Evolutionary conservation across 2,797 vertebrate species (phyloP).

Genomic region (Dryobates pubescens): DNA sequence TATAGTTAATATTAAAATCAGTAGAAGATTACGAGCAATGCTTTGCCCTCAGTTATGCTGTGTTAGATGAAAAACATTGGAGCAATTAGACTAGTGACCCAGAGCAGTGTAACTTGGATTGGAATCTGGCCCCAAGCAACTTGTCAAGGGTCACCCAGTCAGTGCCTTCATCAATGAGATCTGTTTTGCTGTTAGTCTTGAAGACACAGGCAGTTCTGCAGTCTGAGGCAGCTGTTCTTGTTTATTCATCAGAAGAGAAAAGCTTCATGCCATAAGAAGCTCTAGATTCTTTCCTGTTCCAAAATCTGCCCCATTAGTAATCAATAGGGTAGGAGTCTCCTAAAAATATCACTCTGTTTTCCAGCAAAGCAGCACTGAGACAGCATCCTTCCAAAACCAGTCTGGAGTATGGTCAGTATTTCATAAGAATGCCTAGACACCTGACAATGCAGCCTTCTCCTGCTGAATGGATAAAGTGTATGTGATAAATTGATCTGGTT

Average conservation of each 20-base stretch:
- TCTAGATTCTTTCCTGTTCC: background rate
- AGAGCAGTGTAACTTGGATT: background rate
- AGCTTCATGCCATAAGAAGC: background rate
- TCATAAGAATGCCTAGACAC: background rate
- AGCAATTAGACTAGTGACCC: slow-evolving; percentile 37
- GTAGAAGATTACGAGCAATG: background rate
- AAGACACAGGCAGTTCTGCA: background rate
- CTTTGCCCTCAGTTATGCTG: background rate
- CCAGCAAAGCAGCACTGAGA: background rate
- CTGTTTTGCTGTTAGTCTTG: slow-evolving; percentile 2
- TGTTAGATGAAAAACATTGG: background rate
- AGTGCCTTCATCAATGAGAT: slow-evolving; percentile 22
- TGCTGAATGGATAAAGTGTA: background rate
- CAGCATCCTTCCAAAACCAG: background rate
- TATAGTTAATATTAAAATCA: slow-evolving; percentile 8
- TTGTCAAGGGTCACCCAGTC: slow-evolving; percentile 14
- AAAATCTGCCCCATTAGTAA: background rate
- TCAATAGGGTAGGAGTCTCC: background rate
- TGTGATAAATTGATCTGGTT: background rate
- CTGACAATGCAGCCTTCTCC: background rate
- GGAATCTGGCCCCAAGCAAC: slow-evolving; percentile 30
- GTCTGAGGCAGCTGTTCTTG: background rate
- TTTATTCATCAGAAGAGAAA: background rate
- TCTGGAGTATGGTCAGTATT: background rate
- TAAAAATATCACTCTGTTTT: background rate